These are phyloP conservation scores for Drosophila santomea DNA, from an alignment of 1,140 invertebrate species.

Conservation along the genomic window DNA sequence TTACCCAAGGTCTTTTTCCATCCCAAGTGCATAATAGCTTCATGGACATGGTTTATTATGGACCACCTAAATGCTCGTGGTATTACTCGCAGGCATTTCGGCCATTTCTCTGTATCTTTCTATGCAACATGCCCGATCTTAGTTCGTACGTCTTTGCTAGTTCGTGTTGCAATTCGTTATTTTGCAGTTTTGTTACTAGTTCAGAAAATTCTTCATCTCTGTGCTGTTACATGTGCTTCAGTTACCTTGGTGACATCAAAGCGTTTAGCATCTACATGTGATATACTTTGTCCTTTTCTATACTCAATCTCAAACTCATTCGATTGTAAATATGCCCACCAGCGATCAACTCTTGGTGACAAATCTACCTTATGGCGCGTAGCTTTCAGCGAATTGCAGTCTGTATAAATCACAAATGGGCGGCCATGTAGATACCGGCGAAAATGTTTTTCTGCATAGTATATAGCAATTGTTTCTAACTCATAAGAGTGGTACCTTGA, in stretches of 20 bases:
- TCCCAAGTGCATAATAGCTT: too few species aligned
- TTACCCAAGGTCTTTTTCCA: too few species aligned
- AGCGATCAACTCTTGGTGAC: neutral
- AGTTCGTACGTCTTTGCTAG: too few species aligned
- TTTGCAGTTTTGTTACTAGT: too few species aligned
- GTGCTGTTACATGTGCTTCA: too few species aligned
- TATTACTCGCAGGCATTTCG: neutral
- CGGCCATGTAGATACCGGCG: neutral
- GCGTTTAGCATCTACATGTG: neutral
- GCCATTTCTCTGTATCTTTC: too few species aligned
- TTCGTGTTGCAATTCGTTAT: too few species aligned
- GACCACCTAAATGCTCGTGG: too few species aligned
- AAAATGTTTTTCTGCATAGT: neutral
- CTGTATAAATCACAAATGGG: neutral
- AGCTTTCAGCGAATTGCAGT: constrained; percentile 1
- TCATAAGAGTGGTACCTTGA: neutral
- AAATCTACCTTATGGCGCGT: neutral
- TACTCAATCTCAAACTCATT: neutral
- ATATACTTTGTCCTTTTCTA: neutral
- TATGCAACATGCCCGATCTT: too few species aligned
- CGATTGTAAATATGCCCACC: neutral
- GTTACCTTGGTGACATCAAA: too few species aligned
- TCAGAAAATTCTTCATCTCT: too few species aligned
- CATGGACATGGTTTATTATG: too few species aligned
- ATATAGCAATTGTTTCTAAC: neutral